Base-by-base conservation (phyloP, 2,888 invertebrate species). In the Ophion slaviceki region DNA sequence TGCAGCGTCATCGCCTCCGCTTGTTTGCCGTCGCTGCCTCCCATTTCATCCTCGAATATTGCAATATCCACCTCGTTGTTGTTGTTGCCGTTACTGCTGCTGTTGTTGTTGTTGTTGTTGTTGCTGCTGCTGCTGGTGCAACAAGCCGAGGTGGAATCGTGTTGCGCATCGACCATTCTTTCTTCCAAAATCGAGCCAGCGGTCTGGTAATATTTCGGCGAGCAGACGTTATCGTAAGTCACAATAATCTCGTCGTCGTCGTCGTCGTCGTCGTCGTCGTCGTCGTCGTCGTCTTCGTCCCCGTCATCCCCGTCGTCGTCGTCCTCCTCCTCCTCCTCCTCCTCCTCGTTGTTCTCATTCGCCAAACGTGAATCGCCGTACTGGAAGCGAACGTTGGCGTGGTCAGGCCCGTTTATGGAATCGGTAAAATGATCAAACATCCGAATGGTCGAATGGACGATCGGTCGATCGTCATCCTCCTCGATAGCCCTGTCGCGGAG, bases 1-100 rank as follows among this genome's bases (percentile, higher is more conserved):
- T 91, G 90, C 6, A 91, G 53, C 45, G 24, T 47, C 67, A 36
- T 78, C 40, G 32, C 72, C 14, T 53, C 53, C 53, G 53, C 17
- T 17, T 53, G 53, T 53, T 53, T 53, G 17, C 5, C 53, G 17
- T 3, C 53, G 7, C 40, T 40, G 17, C 17, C 53, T 4, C 53
- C 53, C 17, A 66, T 53, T 28, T 72, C 61, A 11, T 40, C 64
- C 45, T 28, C 8, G 32, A 76, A 32, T 32, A 20, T 24, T 32
- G 47, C 64, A 2, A 36, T 6, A 20, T 64, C 64, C 64, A 20
- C 67, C 14, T 66, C 45, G 10, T 24, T 20, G 7, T 72, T 47
- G 24, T 74, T 36, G 24, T 53, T 53, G 17, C 5, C 17, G 14
- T 4, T 32, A 32, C 32, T 32, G 32, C 32, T 32, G 32, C 32